Conservation (phyloP, 2,797 vertebrate genomes). For the Eulemur coronatus region DNA sequence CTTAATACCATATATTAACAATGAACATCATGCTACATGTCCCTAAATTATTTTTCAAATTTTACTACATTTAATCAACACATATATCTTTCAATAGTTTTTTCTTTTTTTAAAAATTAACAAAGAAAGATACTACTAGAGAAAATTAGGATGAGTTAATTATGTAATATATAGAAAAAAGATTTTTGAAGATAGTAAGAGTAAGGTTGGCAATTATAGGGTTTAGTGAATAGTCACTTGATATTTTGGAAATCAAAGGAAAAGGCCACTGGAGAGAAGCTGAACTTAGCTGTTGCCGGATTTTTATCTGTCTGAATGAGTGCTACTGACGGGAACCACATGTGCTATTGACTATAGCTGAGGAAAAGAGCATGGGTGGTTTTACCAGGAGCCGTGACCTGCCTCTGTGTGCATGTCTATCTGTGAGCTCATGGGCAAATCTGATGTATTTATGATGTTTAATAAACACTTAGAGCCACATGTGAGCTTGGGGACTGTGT, state of each 20-base stretch:
- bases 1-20: neutral
- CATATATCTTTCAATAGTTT: neutral
- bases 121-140: neutral
- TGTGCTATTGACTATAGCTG: conserved; percentile 36
- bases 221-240: conserved; percentile 60
- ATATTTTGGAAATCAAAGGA: conserved; percentile 74
- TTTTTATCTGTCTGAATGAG: conserved; percentile 76
- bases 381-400: conserved; percentile 55
- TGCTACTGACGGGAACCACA: conserved; percentile 76
- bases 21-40: neutral
- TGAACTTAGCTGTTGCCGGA: conserved; percentile 70
- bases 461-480: conserved; percentile 51
- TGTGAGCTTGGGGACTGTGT: conserved; percentile 5
- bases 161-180: neutral
- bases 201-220: conserved; percentile 48
- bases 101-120: conserved; percentile 24
- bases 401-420: conserved; percentile 30
- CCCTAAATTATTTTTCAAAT: neutral
- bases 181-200: conserved; percentile 19
- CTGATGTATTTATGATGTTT: conserved; percentile 74
- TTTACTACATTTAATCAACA: neutral
- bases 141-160: conserved; percentile 26
- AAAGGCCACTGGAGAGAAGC: conserved; percentile 61
- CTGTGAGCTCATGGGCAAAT: conserved; percentile 18
- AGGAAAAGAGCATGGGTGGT: conserved; percentile 65